Evolutionary conservation across 1,140 invertebrate species (phyloP).

Genomic region (Apis cerana): DNA sequence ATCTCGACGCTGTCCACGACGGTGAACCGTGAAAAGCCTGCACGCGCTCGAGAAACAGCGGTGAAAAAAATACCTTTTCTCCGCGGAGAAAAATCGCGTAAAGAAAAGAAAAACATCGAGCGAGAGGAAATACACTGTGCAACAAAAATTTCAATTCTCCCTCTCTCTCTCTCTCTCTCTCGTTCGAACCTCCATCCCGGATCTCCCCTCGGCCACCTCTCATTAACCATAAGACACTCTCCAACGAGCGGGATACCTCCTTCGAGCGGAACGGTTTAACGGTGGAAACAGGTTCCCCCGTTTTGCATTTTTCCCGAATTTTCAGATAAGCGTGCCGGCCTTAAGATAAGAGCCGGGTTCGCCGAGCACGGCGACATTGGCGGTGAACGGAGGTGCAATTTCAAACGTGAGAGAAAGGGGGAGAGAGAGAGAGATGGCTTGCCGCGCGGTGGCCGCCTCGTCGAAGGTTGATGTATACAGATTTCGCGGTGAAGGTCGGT

Average conservation of each 20-base stretch:
- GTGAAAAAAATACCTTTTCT: no score
- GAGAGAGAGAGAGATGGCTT: background rate
- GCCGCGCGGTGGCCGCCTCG: background rate
- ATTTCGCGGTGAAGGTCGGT: slow-evolving; percentile 59
- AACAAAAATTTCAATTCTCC: no score
- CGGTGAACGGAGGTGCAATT: slow-evolving; percentile 24
- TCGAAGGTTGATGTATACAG: slow-evolving; percentile 39
- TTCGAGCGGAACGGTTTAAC: slow-evolving; percentile 36
- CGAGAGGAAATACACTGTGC: no score
- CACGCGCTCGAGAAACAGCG: no score
- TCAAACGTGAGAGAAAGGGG: background rate
- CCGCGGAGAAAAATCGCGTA: no score
- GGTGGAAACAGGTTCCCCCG: slow-evolving; percentile 34
- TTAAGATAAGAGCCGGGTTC: background rate
- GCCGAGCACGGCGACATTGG: slow-evolving; percentile 21
- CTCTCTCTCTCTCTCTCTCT: no score
- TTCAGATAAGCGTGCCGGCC: slow-evolving; percentile 7
- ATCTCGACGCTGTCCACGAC: no score
- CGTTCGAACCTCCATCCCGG: no score
- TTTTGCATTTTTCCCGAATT: slow-evolving; percentile 39
- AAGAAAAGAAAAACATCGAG: no score
- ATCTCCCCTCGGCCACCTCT: no score
- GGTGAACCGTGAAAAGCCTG: no score
- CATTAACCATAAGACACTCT: background rate
- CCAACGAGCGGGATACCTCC: background rate